Conservation (phyloP, 2,888 invertebrate species). For the Cephus sareptanus region DNA sequence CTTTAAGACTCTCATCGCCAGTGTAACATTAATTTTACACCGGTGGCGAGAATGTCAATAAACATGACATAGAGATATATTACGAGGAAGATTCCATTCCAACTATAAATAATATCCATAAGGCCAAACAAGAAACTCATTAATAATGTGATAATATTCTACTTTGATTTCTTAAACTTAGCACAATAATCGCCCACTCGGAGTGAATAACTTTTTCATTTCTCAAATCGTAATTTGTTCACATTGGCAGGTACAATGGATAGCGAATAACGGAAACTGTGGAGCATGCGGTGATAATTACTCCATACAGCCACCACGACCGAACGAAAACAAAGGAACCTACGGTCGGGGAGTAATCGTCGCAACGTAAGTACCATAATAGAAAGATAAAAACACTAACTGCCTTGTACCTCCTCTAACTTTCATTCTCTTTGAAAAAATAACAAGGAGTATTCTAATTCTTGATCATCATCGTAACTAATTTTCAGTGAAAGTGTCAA, state of each 20-base stretch:
- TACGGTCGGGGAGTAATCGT: slow-evolving; percentile 69
- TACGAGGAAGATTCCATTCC: not conserved
- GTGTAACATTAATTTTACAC: no score
- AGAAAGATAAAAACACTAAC: not conserved
- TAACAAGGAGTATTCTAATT: not conserved
- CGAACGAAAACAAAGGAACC: slow-evolving; percentile 69
- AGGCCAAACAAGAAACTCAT: not conserved
- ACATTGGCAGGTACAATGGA: slow-evolving; percentile 62
- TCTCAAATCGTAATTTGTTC: not conserved
- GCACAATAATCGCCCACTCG: no score
- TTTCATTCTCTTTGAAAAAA: not conserved
- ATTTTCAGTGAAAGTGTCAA: not conserved
- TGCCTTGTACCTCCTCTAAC: not conserved
- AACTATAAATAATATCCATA: not conserved
- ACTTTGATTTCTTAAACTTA: no score
- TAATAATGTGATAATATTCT: no score
- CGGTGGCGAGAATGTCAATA: not conserved
- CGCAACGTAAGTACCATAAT: slow-evolving; percentile 50
- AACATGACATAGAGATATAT: not conserved
- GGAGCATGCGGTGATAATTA: slow-evolving; percentile 71
- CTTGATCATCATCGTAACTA: not conserved
- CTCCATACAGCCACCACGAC: slow-evolving; percentile 63
- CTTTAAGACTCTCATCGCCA: not conserved
- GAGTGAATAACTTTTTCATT: not conserved
- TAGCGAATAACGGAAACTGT: slow-evolving; percentile 66